Conservation (phyloP, 1,140 invertebrate genomes). For the Papilio aristodemus region DNA sequence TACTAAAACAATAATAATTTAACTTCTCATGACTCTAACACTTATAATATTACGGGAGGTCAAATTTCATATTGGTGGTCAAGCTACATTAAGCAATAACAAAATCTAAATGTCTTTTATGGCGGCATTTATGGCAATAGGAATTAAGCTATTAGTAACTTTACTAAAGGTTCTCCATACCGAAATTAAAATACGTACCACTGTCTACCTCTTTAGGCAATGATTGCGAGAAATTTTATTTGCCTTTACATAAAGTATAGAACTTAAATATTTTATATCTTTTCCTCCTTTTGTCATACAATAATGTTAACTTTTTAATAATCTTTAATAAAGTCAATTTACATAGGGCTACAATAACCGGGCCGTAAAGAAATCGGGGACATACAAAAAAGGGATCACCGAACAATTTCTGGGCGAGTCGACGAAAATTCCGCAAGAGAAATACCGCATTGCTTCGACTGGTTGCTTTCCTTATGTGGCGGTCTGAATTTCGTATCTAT, state of each 20-base stretch:
- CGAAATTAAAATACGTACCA: too few relatives aligned
- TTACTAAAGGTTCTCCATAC: too few relatives aligned
- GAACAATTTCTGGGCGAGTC: conserved; percentile 25
- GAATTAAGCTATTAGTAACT: too few relatives aligned
- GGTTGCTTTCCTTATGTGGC: conserved; percentile 20
- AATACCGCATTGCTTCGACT: conserved; percentile 26
- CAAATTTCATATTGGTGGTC: too few relatives aligned
- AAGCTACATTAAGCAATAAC: too few relatives aligned
- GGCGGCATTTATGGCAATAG: too few relatives aligned
- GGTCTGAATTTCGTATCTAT: conserved; percentile 15
- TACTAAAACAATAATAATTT: neutral
- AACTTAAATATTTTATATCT: neutral
- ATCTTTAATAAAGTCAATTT: conserved; percentile 16
- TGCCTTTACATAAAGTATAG: neutral
- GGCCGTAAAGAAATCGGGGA: conserved; percentile 17
- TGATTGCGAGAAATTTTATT: too few relatives aligned
- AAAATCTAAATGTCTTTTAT: too few relatives aligned
- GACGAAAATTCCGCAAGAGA: conserved; percentile 27
- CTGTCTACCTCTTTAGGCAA: too few relatives aligned
- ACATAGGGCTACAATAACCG: conserved; percentile 13
- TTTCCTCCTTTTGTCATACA: neutral
- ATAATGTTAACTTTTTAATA: conserved; percentile 19
- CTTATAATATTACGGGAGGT: too few relatives aligned
- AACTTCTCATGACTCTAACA: too few relatives aligned
- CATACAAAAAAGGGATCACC: conserved; percentile 20